Percentiles rank a stretch among this genome's conserved stretches.
These are phyloP conservation scores for Elanus axillaris DNA, from an alignment of 2,113 vertebrate genomes.

Conservation along the genomic window DNA sequence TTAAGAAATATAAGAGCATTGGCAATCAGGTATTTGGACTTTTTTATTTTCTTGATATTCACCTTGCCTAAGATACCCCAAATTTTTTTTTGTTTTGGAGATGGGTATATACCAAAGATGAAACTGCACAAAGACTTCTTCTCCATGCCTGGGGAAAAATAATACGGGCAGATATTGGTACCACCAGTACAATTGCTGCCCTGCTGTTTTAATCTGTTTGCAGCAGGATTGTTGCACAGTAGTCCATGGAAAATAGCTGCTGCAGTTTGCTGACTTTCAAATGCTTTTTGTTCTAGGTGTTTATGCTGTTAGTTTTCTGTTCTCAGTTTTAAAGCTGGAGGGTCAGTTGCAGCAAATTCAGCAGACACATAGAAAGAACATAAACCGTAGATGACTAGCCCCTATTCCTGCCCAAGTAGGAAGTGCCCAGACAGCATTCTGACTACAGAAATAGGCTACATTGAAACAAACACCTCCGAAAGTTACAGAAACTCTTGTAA, in stretches of 20 bases:
- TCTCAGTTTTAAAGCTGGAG: background rate
- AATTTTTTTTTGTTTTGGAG: background rate
- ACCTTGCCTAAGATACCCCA: background rate
- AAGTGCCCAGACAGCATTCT: background rate
- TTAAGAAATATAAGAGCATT: background rate
- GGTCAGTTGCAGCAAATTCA: background rate
- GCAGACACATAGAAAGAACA: background rate
- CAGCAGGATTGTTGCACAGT: background rate
- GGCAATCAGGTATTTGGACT: background rate
- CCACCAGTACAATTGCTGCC: background rate
- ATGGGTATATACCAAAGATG: background rate
- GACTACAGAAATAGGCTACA: background rate
- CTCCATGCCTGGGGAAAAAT: background rate
- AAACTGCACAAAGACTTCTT: background rate
- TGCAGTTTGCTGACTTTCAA: conserved; percentile 20
- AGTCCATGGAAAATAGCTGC: background rate
- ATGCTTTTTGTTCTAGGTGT: background rate
- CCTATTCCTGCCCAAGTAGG: background rate
- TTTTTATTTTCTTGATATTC: background rate
- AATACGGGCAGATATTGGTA: background rate
- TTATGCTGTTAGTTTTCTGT: background rate
- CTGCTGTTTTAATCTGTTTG: conserved; percentile 31
- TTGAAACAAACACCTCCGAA: background rate
- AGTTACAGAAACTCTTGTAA: background rate
- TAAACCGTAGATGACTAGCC: background rate